These are phyloP conservation scores for Emys orbicularis DNA, from an alignment of 2,797 vertebrate genomes.

Conservation along the genomic window DNA sequence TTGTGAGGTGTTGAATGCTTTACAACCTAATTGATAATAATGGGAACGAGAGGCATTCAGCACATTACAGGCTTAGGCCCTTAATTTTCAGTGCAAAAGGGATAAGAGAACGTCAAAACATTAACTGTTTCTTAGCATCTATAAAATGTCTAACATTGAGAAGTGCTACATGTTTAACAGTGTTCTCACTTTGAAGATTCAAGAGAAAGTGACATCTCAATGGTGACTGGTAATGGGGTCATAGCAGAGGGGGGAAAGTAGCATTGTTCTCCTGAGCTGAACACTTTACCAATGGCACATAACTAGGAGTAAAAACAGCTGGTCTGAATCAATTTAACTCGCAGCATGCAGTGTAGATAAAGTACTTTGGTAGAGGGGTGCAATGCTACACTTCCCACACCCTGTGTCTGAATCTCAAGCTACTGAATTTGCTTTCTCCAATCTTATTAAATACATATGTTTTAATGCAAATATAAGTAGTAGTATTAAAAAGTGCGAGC, in stretches of 20 bases:
- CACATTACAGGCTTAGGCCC: neutral
- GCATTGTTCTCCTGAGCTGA: neutral
- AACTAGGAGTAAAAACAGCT: neutral
- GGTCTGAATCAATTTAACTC: neutral
- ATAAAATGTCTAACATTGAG: neutral
- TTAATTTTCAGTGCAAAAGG: neutral
- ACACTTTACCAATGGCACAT: neutral
- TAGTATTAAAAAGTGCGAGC: constrained; percentile 36
- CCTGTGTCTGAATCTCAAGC: neutral
- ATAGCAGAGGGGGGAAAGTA: neutral
- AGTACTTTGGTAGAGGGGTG: neutral
- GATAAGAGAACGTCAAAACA: neutral
- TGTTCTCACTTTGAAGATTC: neutral
- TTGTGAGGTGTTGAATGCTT: neutral
- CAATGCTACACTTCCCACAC: neutral
- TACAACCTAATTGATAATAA: neutral
- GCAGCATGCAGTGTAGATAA: neutral
- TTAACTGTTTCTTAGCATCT: neutral
- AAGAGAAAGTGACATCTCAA: neutral
- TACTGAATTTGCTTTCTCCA: neutral
- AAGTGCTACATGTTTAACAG: neutral
- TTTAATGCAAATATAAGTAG: constrained; percentile 3
- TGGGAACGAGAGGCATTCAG: neutral
- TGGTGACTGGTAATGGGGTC: neutral
- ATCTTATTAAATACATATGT: neutral